Base-by-base conservation (phyloP, 1,140 invertebrate species). In the Atopsyche davidsoni region DNA sequence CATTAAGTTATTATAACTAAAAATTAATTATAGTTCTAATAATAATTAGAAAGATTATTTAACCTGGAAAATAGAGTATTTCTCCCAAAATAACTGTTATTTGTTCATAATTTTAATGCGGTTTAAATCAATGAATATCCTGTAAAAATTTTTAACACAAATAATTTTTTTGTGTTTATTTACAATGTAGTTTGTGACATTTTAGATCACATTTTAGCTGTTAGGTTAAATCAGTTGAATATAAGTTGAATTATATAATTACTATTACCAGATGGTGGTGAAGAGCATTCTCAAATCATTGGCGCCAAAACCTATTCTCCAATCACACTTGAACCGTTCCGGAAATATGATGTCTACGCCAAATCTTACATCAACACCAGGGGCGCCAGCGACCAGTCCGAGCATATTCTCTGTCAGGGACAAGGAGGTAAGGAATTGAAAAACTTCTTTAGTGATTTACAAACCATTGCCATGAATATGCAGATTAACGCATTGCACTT, bases 351-450 rank as follows among this genome's bases (percentile, higher is more conserved):
- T 2, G 68, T 73, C 57, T 69, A 71, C 55, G 65, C 67, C 24
- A 58, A 60, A 59, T 38, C 48, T 4, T 59, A 54, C 17, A 57
- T 24, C 4, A 66, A 60, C 10, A 64, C 56, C 39, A 59, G 55
- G 7, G 55, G 62, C 2, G 68, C 66, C 23, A 72, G 65, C 36
- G 68, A 73, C 16, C 62, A 67, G 54, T 72, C 69, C 0, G 59
- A 67, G 4, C 60, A 57, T 16, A 66, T 72, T 21, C 45, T 62
- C 9, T 73, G 70, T 40, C 66, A 71, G 35, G 70, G 69, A 4
- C 70, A 73, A 58, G 70, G 70, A 58, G 67, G 69, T 71, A 53
- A 55, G 51, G 53, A 31, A 3, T 2, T n/a, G n/a, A n/a, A n/a
- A n/a, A n/a, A n/a, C n/a, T n/a, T n/a, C n/a, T n/a, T n/a, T n/a